Conservation (phyloP, 1,140 invertebrate genomes). For the Atta texana region DNA sequence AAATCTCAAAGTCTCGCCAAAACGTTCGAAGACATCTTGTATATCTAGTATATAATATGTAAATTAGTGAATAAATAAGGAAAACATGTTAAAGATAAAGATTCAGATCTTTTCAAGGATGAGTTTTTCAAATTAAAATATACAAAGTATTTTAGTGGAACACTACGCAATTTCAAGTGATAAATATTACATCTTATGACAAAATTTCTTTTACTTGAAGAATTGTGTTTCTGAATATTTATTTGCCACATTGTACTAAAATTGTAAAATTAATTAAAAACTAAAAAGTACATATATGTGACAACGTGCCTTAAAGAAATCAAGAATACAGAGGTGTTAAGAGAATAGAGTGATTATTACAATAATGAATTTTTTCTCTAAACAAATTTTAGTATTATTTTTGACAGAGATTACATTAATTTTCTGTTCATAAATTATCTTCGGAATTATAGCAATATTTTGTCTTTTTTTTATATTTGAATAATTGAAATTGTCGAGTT, state of each 20-base stretch:
- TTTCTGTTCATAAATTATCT: background rate
- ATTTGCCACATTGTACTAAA: background rate
- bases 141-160: background rate
- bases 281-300: background rate
- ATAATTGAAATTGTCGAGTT: conserved; percentile 1
- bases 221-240: background rate
- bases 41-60: background rate
- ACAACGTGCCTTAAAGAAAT: background rate
- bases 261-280: background rate
- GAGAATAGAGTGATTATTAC: background rate
- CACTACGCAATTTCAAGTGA: background rate
- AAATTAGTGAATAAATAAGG: background rate
- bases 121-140: background rate
- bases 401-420: background rate
- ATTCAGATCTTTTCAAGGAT: background rate
- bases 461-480: background rate
- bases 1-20: too few relatives aligned
- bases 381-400: conserved; percentile 13
- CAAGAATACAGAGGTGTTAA: background rate
- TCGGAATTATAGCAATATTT: background rate
- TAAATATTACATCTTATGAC: background rate
- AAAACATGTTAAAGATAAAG: background rate
- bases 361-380: background rate
- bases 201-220: background rate
- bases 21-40: too few relatives aligned